phyloP scores from a whole-genome alignment of 92 coral and sea anemone species.

The Palythoa grandiflora region DNA sequence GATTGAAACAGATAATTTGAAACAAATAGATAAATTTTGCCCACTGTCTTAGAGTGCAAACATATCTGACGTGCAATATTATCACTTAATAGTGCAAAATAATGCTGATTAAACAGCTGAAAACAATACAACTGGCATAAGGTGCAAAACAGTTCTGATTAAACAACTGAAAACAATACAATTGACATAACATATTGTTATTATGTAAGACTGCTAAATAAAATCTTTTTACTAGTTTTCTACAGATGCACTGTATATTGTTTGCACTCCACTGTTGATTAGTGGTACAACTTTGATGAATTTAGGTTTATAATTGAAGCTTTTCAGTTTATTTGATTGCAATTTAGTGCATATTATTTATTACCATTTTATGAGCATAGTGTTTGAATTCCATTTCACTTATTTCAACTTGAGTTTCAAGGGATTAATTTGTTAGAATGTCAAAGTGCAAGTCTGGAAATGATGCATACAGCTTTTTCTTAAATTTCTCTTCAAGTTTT shows the following conservation, averaged over 20 bases:
- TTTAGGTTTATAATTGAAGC: constrained; percentile 11
- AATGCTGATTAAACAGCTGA: constrained; percentile 28
- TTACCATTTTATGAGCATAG: background rate
- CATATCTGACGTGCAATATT: constrained; percentile 20
- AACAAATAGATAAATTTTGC: too few relatives aligned
- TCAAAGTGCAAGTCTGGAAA: constrained; percentile 30
- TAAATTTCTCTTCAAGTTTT: constrained; percentile 38
- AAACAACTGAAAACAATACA: constrained; percentile 32
- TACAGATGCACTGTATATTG: too few relatives aligned
- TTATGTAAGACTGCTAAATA: background rate
- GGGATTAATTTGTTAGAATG: too few relatives aligned
- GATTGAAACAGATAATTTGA: too few relatives aligned
- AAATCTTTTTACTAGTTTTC: too few relatives aligned
- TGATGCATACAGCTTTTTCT: constrained; percentile 28
- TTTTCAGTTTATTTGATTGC: constrained; percentile 6
- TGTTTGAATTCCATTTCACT: background rate
- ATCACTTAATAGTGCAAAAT: background rate
- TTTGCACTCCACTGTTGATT: too few relatives aligned
- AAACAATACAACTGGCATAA: background rate
- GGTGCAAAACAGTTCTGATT: background rate
- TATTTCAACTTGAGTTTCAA: background rate
- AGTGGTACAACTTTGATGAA: constrained; percentile 8
- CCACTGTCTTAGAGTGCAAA: too few relatives aligned
- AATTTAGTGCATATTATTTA: constrained; percentile 5
- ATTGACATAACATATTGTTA: background rate